Percentiles rank a stretch among this genome's conserved stretches.
Evolutionary conservation across 1,140 invertebrate species (phyloP).

Genomic region (Capitella teleta): DNA sequence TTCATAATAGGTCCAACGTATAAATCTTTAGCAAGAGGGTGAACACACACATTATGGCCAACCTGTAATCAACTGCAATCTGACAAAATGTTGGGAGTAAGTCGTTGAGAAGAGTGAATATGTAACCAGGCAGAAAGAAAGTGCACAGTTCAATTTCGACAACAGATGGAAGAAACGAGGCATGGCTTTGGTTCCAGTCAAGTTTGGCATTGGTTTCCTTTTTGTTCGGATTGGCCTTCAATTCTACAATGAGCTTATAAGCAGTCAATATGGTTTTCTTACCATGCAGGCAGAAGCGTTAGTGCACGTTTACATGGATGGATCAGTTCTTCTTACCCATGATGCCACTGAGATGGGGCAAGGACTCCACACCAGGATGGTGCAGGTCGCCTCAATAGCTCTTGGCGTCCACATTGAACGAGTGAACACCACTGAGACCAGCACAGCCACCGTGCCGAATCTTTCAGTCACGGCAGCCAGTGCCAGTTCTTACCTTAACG

Average conservation of each 20-base stretch:
- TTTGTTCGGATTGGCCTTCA: too few species aligned
- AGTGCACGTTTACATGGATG: constrained; percentile 66
- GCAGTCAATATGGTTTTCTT: not conserved
- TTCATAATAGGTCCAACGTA: too few species aligned
- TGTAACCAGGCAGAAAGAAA: too few species aligned
- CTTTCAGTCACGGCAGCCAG: constrained; percentile 85
- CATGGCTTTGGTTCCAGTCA: constrained; percentile 73
- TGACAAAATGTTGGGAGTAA: too few species aligned
- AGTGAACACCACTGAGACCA: constrained; percentile 78
- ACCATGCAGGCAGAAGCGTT: constrained; percentile 52
- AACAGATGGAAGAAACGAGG: constrained; percentile 81
- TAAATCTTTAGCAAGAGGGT: too few species aligned
- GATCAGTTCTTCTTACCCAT: constrained; percentile 80
- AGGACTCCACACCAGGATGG: constrained; percentile 89
- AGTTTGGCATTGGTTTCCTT: constrained; percentile 83
- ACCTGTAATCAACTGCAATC: too few species aligned
- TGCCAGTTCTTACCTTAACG: constrained; percentile 82
- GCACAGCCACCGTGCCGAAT: constrained; percentile 89
- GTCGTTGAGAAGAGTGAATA: too few species aligned
- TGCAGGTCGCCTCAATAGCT: constrained; percentile 52
- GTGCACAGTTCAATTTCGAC: too few species aligned
- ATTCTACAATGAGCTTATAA: not conserved
- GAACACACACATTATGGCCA: too few species aligned
- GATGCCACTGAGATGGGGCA: constrained; percentile 94
- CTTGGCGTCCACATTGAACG: constrained; percentile 28